Conservation (phyloP, 1,140 invertebrate species). For the Aphelinus atriplicis region DNA sequence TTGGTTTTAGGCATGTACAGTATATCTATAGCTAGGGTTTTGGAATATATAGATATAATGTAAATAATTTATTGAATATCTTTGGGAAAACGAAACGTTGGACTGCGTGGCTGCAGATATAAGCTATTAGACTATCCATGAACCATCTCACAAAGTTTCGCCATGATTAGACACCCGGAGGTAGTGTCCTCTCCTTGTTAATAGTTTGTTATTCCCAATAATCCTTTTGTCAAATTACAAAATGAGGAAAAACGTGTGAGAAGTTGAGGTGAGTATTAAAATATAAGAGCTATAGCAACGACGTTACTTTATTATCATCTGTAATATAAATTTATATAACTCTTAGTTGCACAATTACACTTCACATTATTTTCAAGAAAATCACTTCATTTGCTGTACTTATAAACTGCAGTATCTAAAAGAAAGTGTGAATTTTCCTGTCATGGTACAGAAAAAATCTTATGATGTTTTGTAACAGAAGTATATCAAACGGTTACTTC, state of each 20-base stretch:
- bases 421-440: neutral
- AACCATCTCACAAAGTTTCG: too few relatives aligned
- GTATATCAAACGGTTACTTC: slow-evolving; percentile 26
- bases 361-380: slow-evolving; percentile 24
- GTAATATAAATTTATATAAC: slow-evolving; percentile 45
- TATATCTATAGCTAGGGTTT: too few relatives aligned
- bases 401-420: slow-evolving; percentile 11
- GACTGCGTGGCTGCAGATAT: too few relatives aligned
- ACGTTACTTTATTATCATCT: slow-evolving; percentile 46
- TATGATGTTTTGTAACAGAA: neutral
- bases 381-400: slow-evolving; percentile 10
- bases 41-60: too few relatives aligned
- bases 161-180: too few relatives aligned
- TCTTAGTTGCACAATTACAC: slow-evolving; percentile 41
- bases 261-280: neutral
- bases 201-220: too few relatives aligned
- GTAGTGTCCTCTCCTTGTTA: too few relatives aligned
- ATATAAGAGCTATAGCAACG: slow-evolving; percentile 32
- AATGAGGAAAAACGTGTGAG: neutral
- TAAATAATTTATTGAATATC: too few relatives aligned
- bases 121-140: too few relatives aligned
- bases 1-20: too few relatives aligned
- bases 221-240: neutral
- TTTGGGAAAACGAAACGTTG: too few relatives aligned
- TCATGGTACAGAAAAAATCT: slow-evolving; percentile 28